Base-by-base conservation (phyloP, 2,113 vertebrate genomes). In the Plestiodon gilberti region DNA sequence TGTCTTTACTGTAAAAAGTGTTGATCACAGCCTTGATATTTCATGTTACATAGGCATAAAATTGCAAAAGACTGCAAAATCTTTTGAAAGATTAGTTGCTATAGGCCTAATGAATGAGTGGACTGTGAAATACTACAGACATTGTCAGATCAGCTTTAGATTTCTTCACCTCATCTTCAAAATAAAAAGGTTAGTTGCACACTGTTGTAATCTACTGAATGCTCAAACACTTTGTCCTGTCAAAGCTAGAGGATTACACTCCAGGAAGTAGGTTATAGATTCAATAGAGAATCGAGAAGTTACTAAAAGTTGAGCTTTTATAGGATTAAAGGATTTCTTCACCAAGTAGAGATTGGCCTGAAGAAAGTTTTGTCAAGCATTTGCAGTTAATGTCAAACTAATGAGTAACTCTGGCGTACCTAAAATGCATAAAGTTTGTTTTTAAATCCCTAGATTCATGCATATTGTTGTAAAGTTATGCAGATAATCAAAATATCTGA, bases 261-360 rank as follows among this genome's bases (percentile, higher is more conserved):
- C 43, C 71, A 87, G 64, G 43, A 69, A 77, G 69, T 88, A 90
- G 90, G 71, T 65, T 35, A 61, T 85, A n/a, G 77, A 78, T 67
- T 90, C 71, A 35, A 90, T 82, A n/a, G 86, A 17, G 38, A 93
- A 91, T 87, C 79, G 69, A 92, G 92, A 90, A 88, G 89, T 80
- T 93, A 88, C 80, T 73, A 25, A 91, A 89, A 67, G n/a, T 38
- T 89, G 76, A 91, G 25, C 64, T 35, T 4, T 87, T 87, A 75
- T 18, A 77, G 30, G 87, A 67, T 70, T 82, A 57, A 82, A 84
- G 83, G 67, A 59, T 87, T 85, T 91, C 2, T 87, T 87, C 57
- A 89, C 81, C 83, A 84, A 88, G 38, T 0, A 6, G 86, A 75
- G 89, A 89, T 57, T 91, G 78, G 81, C 57, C 64, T 75, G 17